Evolutionary conservation across 2,888 invertebrate species (phyloP), one percentile per base, ranked within the genome.

Genomic region (Machimus rusticus): DNA sequence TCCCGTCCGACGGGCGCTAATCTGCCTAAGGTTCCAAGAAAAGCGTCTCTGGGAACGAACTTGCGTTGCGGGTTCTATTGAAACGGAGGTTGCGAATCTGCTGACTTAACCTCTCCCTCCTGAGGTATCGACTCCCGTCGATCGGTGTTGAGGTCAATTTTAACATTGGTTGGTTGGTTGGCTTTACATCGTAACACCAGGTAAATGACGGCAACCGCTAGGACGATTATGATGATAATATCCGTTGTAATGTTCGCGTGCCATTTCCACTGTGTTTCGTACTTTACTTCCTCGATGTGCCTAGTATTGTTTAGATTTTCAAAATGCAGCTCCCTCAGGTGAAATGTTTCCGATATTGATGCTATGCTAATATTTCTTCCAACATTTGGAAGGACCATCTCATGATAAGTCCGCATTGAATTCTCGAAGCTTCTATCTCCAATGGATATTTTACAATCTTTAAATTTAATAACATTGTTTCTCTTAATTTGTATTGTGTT

Each of bases 101-200:
- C 23, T 43, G 85, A 85, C 46, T n/a, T 85, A 85, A 85, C 85
- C 43, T 31, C 74, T 85, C 85, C 85, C 74, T 74, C 66, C 85
- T 12, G 39, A 74, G 74, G 85, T 39, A 28, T 85, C 85, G 46
- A 85, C 85, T 85, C 85, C 74, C 31, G 74, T 39, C 9, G 74
- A 85, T 28, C 28, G 43, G 19, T 31, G 39, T 85, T 66, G 19
- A 74, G 43, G 37, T 85, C 39, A 39, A 85, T 55, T 16, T 74
- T 28, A 28, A 85, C 39, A 4, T 28, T 74, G 23, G 46, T 14
- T 19, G n/a, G n/a, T n/a, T n/a, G n/a, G n/a, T 28, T 34, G 5
- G 16, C n/a, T 43, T 85, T 78, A 46, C 46, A n/a, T n/a, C 78
- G 78, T 78, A 19, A 12, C 19, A 78, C 12, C 34, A 78, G 23